Base-by-base conservation (phyloP, 2,797 vertebrate species). In the Pogonophryne albipinna region DNA sequence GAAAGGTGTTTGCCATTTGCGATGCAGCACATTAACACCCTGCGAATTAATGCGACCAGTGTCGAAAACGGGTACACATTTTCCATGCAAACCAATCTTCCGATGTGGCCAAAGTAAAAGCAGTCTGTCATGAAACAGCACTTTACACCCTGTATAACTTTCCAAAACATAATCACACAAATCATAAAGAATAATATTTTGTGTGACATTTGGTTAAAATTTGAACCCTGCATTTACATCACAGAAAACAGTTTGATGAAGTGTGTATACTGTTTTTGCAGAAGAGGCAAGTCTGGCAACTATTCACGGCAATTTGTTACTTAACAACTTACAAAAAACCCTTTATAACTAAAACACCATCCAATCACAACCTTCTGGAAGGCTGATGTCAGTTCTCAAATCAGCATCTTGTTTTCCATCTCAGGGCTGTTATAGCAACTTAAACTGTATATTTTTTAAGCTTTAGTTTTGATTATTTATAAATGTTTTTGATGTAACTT, bases 281-380 rank as follows among this genome's bases (percentile, higher is more conserved):
- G n/a, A 62, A 75, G 59, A 84, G 73, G 83, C 64, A 62, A 46
- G 72, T 62, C 87, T 92, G 91, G 89, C 89, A 74, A 57, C 79
- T 72, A 55, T 82, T 92, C 84, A 74, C 23, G n/a, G 83, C 78
- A 49, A 86, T 71, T 83, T 71, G 83, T 89, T 91, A 94, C 88
- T 90, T 90, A 91, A 92, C 87, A 93, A 90, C 93, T 92, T 93
- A 90, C 72, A 81, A 66, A 77, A 74, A 92, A 64, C 76, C 83
- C 46, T 69, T 90, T 74, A 78, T 87, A 87, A 85, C 83, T 89
- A 83, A 84, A 60, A 80, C 59, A 72, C 65, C 77, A 71, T 91
- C 91, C 87, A 93, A 90, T 86, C 92, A 74, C 34, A 9, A 38
- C 34, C 34, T 62, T 68, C 83, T 72, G 86, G 84, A 84, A 80